A percentile compares a stretch with the other conserved stretches of the same genome.
Evolutionary conservation across 2,888 invertebrate species (phyloP).

Genomic region (Thymelicus sylvestris): DNA sequence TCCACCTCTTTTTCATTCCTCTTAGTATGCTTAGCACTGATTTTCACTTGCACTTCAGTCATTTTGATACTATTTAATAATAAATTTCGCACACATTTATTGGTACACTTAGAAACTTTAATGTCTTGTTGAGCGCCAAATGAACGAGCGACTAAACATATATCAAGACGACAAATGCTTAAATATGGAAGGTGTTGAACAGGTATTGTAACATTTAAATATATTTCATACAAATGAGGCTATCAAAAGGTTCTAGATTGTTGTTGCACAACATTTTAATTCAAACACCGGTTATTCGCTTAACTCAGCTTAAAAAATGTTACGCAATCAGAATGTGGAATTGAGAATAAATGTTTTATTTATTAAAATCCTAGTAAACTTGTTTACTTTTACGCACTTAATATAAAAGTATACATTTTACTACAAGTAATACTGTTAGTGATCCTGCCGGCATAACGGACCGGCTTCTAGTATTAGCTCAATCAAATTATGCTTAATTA

Average conservation of each 20-base stretch:
- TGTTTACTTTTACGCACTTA: not conserved
- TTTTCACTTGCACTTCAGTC: conserved; percentile 43
- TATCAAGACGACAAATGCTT: conserved; percentile 55
- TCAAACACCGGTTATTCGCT: conserved; percentile 26
- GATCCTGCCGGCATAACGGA: conserved; percentile 10
- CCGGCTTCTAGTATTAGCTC: conserved; percentile 4
- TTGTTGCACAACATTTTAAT: conserved; percentile 28
- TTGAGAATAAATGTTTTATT: not conserved
- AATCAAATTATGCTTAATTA: conserved; percentile 34
- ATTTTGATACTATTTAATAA: conserved; percentile 26
- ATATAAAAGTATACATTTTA: not conserved
- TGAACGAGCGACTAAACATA: conserved; percentile 56
- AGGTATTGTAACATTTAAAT: conserved; percentile 63
- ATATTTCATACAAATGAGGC: conserved; percentile 62
- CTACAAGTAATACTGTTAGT: not conserved
- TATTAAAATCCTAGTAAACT: no score
- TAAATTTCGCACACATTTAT: not conserved
- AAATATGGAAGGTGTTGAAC: conserved; percentile 58
- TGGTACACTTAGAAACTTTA: conserved; percentile 39
- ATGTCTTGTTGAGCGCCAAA: conserved; percentile 43
- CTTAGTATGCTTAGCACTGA: conserved; percentile 42
- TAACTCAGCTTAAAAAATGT: conserved; percentile 5
- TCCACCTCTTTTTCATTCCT: conserved; percentile 52
- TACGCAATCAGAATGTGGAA: conserved; percentile 21
- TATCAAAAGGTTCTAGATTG: conserved; percentile 47